Evolutionary conservation across 2,888 invertebrate genomes (phyloP).

Genomic region (Phrixothrix hirtus): DNA sequence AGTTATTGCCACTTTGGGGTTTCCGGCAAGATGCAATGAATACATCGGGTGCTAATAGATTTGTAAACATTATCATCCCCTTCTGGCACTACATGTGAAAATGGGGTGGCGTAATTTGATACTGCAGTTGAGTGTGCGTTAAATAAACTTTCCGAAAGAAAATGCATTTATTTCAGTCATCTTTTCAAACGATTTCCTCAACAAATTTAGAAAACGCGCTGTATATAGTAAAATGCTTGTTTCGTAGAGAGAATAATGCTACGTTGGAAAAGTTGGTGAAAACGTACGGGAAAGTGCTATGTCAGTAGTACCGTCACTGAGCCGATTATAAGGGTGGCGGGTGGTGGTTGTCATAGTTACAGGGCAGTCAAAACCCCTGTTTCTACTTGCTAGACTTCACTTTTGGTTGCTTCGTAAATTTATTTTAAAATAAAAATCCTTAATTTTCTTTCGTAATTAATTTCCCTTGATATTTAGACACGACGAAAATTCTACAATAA

Average conservation of each 20-base stretch:
- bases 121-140: conserved; percentile 31
- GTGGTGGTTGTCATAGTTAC: conserved; percentile 37
- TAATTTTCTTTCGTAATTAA: conserved; percentile 1
- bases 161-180: not conserved
- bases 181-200: conserved; percentile 1
- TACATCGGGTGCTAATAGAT: conserved; percentile 52
- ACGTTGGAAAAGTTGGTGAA: conserved; percentile 28
- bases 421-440: conserved; percentile 27
- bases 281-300: conserved; percentile 36
- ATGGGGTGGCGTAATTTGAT: conserved; percentile 38
- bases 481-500: too few species aligned
- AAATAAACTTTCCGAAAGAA: conserved; percentile 13
- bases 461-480: too few species aligned
- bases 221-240: conserved; percentile 10
- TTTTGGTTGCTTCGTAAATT: conserved; percentile 25
- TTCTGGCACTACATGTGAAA: conserved; percentile 13
- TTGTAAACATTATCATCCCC: conserved; percentile 48
- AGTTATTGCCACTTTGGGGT: conserved; percentile 41
- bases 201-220: not conserved
- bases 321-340: conserved; percentile 40
- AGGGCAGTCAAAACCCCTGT: conserved; percentile 27
- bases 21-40: conserved; percentile 43
- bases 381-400: conserved; percentile 25
- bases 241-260: conserved; percentile 14
- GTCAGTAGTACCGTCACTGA: conserved; percentile 38